Evolutionary conservation across 2,797 vertebrate genomes (phyloP), one percentile per base, ranked within the genome.

Genomic region (Linurgus olivaceus): DNA sequence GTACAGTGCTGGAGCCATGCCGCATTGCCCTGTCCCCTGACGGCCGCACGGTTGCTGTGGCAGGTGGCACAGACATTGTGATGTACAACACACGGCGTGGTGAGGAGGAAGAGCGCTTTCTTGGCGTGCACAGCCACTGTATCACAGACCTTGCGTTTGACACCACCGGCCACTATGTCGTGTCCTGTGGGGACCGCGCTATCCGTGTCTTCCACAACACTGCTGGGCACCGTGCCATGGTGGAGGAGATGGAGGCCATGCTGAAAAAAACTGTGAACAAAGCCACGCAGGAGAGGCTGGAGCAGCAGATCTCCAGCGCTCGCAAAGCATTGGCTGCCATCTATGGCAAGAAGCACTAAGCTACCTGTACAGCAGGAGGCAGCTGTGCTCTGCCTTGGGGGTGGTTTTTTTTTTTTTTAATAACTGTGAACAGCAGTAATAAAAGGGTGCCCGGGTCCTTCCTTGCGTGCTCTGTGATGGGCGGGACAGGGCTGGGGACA

Each of bases 141-240:
- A 98, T 99, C 26, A 93, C 97, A 0, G 98, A 98, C 96, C 96
- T 99, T 29, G 97, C 97, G 38, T 99, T 99, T 55, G 99, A 99
- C 87, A 94, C 98, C 89, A 99, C 87, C 4, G 97, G 98, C 24
- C 99, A 98, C 67, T 99, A 98, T 95, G 87, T 99, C 66, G 98
- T 97, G 55, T 98, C 98, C 7, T 98, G 98, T 16, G 99, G 99
- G 6, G 99, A 99, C 97, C 98, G 98, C 5, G 98, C 98, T 14
- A 98, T 99, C 77, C 95, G 98, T 0, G 95, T 99, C 90, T 98
- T 99, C 95, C 99, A 99, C 96, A 99, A 99, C 6, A 86, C 98
- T 0, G 98, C 98, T 0, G 99, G 99, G 29, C 98, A 99, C 97
- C 98, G 99, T 3, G 99, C 99, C 0, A 95, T 98, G 38, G 98